Base-by-base conservation (phyloP, 2,888 invertebrate species). In the Dryadula phaetusa region DNA sequence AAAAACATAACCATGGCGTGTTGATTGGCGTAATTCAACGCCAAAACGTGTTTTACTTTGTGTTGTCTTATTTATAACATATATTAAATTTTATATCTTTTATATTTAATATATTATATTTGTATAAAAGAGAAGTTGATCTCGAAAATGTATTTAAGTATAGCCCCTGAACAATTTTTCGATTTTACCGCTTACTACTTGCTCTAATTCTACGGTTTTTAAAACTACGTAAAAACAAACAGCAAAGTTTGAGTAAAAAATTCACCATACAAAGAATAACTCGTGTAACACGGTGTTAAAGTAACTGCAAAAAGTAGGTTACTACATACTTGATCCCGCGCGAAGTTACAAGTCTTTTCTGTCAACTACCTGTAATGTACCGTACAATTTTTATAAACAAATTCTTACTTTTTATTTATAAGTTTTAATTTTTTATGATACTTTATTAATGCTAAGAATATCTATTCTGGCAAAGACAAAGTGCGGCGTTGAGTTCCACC, bases 221-320 rank as follows among this genome's bases (percentile, higher is more conserved):
- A 32, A 52, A 52, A 52, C 16, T 32, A 52, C 8, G 3, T 10
- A 20, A 3, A 18, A n/a, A 20, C 20, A 28, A 28, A 28, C 16
- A 28, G 10, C 4, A 32, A 28, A 32, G 28, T 44, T 14, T 8
- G 8, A 12, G 12, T 42, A 32, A 28, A 25, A 60, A 60, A 44
- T 60, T 16, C 22, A 28, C 16, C 32, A 16, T 44, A 42, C 40
- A 44, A 60, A 12, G 18, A 5, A 12, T 10, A 25, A n/a, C 56
- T 47, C 54, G 28, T 28, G 34, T 46, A 54, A 54, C 18, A n/a
- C 53, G n/a, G 34, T 16, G n/a, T 64, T 58, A 32, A 64, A 67
- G 40, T 54, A 10, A 49, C 32, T 65, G 54, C 28, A 62, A 69
- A 69, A 64, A 47, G 34, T 56, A 65, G 64, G 62, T 65, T 69